Evolutionary conservation across 2,888 invertebrate genomes (phyloP), one percentile per base, ranked within the genome.

Genomic region (Leuctra nigra): DNA sequence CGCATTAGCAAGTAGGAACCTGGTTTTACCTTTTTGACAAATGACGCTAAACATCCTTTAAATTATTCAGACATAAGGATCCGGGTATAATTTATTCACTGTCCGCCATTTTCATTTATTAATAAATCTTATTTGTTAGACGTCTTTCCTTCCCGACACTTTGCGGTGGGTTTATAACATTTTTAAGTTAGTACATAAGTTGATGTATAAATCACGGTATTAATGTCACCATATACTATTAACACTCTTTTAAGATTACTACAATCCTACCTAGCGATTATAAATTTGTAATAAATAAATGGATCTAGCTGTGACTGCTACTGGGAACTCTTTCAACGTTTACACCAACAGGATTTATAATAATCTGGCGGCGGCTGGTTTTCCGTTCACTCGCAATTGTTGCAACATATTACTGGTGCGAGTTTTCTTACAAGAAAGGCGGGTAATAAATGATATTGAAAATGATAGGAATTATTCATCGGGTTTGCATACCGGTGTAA

Each of bases 261-360:
- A 22, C 23, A 44, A 44, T 44, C 44, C 44, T 22, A 44, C 44
- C n/a, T n/a, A n/a, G 44, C 22, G 44, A 22, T 23, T 44, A 44
- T 44, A 20, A 44, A 44, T 44, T 44, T 22, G 44, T 44, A 22
- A 50, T 50, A 50, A 50, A 35, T 50, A 50, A 50, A 35, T 50
- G 50, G 50, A 50, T 50, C 13, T 16, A 35, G 35, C 22, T 29
- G 11, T n/a, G 25, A 18, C 33, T 4, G 50, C 50, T 50, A 50
- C 50, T 33, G 50, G 50, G 44, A 29, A 29, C 29, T 29, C 29
- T 29, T 29, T 29, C 11, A 29, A 29, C 11, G 29, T 29, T n/a
- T n/a, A n/a, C n/a, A 29, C 29, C 7, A 29, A 29, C 11, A 29
- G 11, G 29, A 44, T 44, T 44, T 44, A 44, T 44, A 44, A 22